phyloP scores from a whole-genome alignment of 2,113 vertebrate species.

The Donacobius atricapilla region DNA sequence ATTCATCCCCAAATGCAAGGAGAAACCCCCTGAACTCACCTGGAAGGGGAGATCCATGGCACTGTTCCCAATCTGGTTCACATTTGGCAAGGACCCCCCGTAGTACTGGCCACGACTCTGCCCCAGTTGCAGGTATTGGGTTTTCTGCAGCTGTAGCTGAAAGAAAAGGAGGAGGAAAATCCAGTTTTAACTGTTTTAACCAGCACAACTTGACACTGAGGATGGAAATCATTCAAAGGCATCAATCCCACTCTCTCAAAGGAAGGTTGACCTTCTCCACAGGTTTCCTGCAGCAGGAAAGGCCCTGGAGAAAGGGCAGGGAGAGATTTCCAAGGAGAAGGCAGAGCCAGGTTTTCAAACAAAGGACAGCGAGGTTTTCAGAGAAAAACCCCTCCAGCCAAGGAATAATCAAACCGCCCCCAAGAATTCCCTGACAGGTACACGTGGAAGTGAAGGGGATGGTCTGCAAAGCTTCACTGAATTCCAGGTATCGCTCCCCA shows the following conservation, averaged over 20 bases:
- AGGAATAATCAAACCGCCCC: neutral
- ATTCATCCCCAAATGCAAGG: neutral
- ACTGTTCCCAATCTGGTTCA: conserved; percentile 98
- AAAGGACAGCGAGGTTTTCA: neutral
- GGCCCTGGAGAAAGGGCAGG: neutral
- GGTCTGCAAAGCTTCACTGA: neutral
- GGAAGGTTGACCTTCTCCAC: neutral
- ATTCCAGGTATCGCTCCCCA: rapidly evolving
- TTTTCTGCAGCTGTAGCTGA: conserved; percentile 98
- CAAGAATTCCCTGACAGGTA: neutral
- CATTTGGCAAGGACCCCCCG: conserved; percentile 96
- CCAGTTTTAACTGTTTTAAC: neutral
- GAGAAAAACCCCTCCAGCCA: neutral
- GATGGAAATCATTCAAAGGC: neutral
- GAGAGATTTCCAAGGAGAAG: neutral
- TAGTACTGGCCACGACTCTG: conserved; percentile 98
- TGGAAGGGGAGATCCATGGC: conserved; percentile 96
- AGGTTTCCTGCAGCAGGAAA: neutral
- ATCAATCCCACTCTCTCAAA: rapidly evolving
- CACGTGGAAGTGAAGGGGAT: neutral
- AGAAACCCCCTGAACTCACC: conserved; percentile 73
- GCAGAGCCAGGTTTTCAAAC: neutral
- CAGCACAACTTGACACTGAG: neutral
- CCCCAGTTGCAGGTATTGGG: conserved; percentile 97
- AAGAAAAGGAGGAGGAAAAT: conserved; percentile 24